Conservation (phyloP, 2,888 invertebrate species). For the Drosophila conformis region DNA sequence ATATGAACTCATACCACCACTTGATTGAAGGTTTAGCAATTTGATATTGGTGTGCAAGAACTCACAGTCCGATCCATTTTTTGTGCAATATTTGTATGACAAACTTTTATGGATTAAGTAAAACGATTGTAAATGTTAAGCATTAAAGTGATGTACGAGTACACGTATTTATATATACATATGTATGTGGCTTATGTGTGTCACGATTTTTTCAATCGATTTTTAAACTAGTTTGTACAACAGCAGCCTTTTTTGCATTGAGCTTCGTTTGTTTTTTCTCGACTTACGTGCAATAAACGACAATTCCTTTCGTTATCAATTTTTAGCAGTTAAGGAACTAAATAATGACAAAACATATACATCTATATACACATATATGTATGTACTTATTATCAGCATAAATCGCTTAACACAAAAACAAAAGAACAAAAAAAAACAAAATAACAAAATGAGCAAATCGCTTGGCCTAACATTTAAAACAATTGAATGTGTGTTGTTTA, state of each 20-base stretch:
- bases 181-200: conserved; percentile 15
- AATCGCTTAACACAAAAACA: conserved; percentile 41
- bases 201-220: conserved; percentile 52
- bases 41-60: conserved; percentile 66
- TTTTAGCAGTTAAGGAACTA: conserved; percentile 49
- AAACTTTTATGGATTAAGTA: conserved; percentile 77
- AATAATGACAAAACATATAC: conserved; percentile 19
- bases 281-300: conserved; percentile 72
- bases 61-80: conserved; percentile 81
- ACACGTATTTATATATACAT: conserved; percentile 19
- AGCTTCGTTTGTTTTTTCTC: conserved; percentile 69
- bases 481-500: conserved; percentile 55
- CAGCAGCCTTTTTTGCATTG: conserved; percentile 77
- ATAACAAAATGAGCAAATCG: conserved; percentile 27
- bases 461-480: conserved; percentile 53
- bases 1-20: conserved; percentile 74
- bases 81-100: conserved; percentile 82
- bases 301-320: conserved; percentile 70
- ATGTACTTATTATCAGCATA: conserved; percentile 47
- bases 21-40: conserved; percentile 72
- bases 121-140: conserved; percentile 57
- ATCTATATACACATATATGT: conserved; percentile 25
- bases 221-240: conserved; percentile 77
- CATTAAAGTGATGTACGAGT: conserved; percentile 48
- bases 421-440: conserved; percentile 15